Evolutionary conservation across 53 echinoderm and acorn worm species (phyloP), one percentile per base, ranked within the genome.

Genomic region (Zoroaster sp.): DNA sequence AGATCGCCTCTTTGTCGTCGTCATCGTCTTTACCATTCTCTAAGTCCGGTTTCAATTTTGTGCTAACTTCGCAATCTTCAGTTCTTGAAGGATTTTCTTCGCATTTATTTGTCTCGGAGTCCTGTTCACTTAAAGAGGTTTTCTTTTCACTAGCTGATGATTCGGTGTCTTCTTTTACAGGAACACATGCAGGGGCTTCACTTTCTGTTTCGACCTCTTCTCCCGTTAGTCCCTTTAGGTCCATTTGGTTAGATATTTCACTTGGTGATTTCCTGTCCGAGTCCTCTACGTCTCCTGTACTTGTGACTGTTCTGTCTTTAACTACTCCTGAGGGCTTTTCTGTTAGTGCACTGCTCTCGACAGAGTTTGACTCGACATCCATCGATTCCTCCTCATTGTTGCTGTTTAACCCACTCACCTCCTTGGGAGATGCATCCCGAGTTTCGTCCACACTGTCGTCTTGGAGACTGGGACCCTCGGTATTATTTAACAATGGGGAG

Each of bases 311-410:
- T 81, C 68, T 69, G 13, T 71, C 20, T 14, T 44, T 70, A 10
- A 36, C 72, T 85, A 70, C 30, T 52, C 85, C 85, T 85, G 85
- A 85, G 85, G 70, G 68, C 70, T 85, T 70, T n/a, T 40, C 25
- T 9, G 83, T 83, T 18, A 46, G 69, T 45, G 69, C 35, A 51
- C 71, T 85, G 25, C 12, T 37, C 8, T 33, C 23, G 33, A 4
- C 69, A 10, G 83, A 40, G 66, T 42, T 10, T 41, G 66, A 68
- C 31, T 70, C 69, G 3, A 83, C 70, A 36, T 85, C 85, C 85
- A 85, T 85, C 4, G 47, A 46, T 32, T 70, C 49, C 49, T 85
- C 85, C 4, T 85, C 49, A 34, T 71, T 36, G 23, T 43, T 55
- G 36, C 32, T 78, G 31, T 46, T 85, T 47, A 69, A 40, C 35